phyloP scores from a whole-genome alignment of 1,140 invertebrate species.

The Drosophila subpulchrella region DNA sequence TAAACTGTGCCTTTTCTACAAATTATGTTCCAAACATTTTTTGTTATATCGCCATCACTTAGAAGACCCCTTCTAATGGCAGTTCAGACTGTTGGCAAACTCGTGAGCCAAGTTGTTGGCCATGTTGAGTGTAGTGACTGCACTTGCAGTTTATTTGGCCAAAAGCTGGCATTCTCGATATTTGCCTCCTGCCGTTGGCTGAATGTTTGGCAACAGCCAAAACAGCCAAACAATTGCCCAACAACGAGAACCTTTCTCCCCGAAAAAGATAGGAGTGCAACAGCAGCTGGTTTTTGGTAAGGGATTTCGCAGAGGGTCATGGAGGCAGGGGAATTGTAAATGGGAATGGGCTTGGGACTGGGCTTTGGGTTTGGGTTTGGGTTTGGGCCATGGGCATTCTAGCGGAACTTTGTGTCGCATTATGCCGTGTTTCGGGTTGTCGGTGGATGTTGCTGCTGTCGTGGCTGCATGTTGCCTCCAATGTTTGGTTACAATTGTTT shows the following conservation, averaged over 20 bases:
- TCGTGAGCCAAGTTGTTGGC: slow-evolving; percentile 61
- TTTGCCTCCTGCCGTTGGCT: slow-evolving; percentile 16
- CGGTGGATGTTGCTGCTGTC: slow-evolving; percentile 60
- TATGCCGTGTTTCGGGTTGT: slow-evolving; percentile 68
- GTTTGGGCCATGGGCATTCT: slow-evolving; percentile 67
- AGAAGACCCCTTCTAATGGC: slow-evolving; percentile 5
- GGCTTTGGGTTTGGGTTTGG: slow-evolving; percentile 45
- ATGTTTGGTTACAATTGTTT: slow-evolving; percentile 72
- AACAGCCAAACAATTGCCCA: slow-evolving; percentile 29
- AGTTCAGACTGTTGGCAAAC: slow-evolving; percentile 33
- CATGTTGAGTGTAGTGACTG: slow-evolving; percentile 49
- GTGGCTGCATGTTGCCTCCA: slow-evolving; percentile 76
- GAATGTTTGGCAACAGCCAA: slow-evolving; percentile 29
- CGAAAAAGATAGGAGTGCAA: slow-evolving; percentile 36
- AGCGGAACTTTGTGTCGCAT: slow-evolving; percentile 80
- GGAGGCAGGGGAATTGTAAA: slow-evolving; percentile 2
- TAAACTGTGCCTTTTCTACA: not conserved
- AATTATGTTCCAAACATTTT: not conserved
- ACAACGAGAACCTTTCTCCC: slow-evolving; percentile 56
- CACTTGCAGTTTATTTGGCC: slow-evolving; percentile 75
- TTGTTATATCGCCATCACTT: not conserved
- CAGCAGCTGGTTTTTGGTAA: slow-evolving; percentile 20
- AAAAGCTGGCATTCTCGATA: slow-evolving; percentile 56
- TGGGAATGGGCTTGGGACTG: slow-evolving; percentile 24
- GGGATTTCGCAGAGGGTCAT: not conserved